Evolutionary conservation across 1,140 invertebrate genomes (phyloP), one percentile per base, ranked within the genome.

Genomic region (Conus betulinus): DNA sequence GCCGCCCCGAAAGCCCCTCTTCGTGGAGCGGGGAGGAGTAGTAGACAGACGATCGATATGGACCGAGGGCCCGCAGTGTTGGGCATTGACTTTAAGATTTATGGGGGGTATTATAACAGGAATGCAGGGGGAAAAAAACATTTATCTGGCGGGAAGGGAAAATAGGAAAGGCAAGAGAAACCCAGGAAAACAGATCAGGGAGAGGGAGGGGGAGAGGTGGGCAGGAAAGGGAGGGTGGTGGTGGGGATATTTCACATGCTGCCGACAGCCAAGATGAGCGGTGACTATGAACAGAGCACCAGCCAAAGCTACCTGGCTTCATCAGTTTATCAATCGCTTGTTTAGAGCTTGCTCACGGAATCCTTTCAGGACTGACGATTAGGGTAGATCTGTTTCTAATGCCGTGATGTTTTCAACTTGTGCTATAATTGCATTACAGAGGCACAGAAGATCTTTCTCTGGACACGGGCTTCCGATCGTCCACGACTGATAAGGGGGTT

Each of bases 311-410:
- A 85, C 71, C 81, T 79, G 85, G 55, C 71, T 83, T 60, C 84
- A 89, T 89, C 89, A 89, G 89, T 89, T 87, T 89, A 89, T 89
- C 86, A 89, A 89, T 89, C 89, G 86, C 67, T 81, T 51, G 83
- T 87, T 74, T 71, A 79, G 55, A 87, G 89, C 87, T 86, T 85
- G 25, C 25, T 74, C 5, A n/a, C 55, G 27, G 84, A 87, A 57
- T 88, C 76, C 74, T 52, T 87, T 76, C 60, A 88, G 90, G 79
- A 88, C 89, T 78, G 63, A 78, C 87, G 90, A 91, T 91, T 87
- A 91, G 87, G 51, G 87, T 88, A 87, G 87, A 91, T 91, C 87
- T 91, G 85, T 86, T 89, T 91, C 87, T 91, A 90, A 91, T 89
- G 67, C 85, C 51, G 27, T 53, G 67, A 84, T 86, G 85, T 88